Evolutionary conservation across 2,113 vertebrate genomes (phyloP).

Genomic region (Tringa solitaria): DNA sequence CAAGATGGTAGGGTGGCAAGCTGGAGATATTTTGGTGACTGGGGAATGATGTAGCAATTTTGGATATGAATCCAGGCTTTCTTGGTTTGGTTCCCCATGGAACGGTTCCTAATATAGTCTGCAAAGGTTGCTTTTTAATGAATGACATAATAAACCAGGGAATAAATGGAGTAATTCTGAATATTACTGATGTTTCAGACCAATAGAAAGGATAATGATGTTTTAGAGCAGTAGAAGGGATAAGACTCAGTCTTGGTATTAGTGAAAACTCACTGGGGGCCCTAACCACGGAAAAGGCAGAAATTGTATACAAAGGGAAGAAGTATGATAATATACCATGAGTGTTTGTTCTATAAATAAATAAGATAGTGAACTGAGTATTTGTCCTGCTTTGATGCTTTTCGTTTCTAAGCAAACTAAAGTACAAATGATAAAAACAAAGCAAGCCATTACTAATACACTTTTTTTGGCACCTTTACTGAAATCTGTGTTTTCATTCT

Average conservation of each 20-base stretch:
- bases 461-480: background rate
- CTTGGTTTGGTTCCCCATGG: background rate
- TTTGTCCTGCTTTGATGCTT: background rate
- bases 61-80: background rate
- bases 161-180: background rate
- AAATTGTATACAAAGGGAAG: background rate
- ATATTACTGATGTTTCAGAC: background rate
- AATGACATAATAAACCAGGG: background rate
- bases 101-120: background rate
- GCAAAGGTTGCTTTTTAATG: background rate
- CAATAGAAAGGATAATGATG: background rate
- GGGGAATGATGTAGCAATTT: background rate
- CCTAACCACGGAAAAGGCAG: background rate
- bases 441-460: background rate
- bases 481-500: background rate
- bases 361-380: background rate
- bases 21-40: background rate
- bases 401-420: background rate
- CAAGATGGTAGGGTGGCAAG: background rate
- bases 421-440: background rate
- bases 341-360: background rate
- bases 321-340: background rate
- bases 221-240: background rate
- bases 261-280: background rate
- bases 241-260: background rate